Evolutionary conservation across 2,797 vertebrate genomes (phyloP), one percentile per base, ranked within the genome.

Genomic region (Schizopygopsis pylzovi): DNA sequence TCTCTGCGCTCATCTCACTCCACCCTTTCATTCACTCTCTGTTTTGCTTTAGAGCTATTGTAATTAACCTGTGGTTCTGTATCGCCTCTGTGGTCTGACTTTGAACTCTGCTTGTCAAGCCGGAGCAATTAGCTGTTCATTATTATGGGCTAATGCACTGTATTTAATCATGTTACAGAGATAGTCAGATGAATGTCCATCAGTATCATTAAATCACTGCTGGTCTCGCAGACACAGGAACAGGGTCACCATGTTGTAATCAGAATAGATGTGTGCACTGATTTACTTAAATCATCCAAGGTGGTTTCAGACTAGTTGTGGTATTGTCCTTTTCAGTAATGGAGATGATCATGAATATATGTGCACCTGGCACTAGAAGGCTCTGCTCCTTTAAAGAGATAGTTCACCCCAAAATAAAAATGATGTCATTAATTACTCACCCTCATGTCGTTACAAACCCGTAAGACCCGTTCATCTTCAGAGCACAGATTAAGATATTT

Each of bases 91-190:
- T 72, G 33, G 15, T 71, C 8, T 67, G 16, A 80, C 39, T 65
- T 33, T 67, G 28, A 59, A 28, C 20, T 37, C 61, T 16, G 47
- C 47, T 59, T 54, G 67, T 72, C 39, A 25, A n/a, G 11, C 20
- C 39, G 25, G 45, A 81, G 12, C 22, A 28, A 54, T 56, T 70
- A 49, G 41, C 9, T 47, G 7, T 81, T 49, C 37, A 68, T 52
- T 52, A 22, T 52, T 81, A 52, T 52, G 10, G 63, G 79, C 63
- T 39, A 52, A 81, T 81, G 45, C 25, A 52, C 18, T 67, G 33
- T 81, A 49, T 37, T 67, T 49, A 52, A 80, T 22, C 43, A 65
- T 43, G 13, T 79, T 16, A 79, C 78, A 65, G 78, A 20, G n/a
- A 47, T 6, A 12, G 37, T n/a, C 20, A n/a, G 78, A 18, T 18